Evolutionary conservation across 2,797 vertebrate genomes (phyloP).

Genomic region (Lagocephalus sceleratus): DNA sequence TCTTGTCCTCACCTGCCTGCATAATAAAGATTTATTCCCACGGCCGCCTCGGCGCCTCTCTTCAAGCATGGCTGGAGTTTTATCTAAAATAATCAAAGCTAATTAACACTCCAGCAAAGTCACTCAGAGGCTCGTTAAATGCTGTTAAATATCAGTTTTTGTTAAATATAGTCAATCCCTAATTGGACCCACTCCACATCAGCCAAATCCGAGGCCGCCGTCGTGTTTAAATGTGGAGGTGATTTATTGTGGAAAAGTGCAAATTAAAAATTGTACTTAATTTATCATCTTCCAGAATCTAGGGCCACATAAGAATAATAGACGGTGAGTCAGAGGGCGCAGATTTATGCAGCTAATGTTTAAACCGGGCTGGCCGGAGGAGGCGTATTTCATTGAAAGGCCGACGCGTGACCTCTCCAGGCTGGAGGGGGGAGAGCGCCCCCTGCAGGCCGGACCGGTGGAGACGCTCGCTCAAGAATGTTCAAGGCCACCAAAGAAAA

Average conservation of each 20-base stretch:
- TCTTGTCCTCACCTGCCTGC: slow-evolving; percentile 30
- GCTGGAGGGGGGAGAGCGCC: too few species aligned
- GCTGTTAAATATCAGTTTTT: slow-evolving; percentile 15
- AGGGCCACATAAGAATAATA: too few species aligned
- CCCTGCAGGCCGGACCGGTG: too few species aligned
- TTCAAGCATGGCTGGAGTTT: slow-evolving; percentile 54
- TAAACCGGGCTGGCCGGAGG: too few species aligned
- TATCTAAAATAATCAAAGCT: slow-evolving; percentile 51
- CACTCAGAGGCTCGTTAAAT: slow-evolving; percentile 33
- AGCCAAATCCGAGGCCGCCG: slow-evolving; percentile 21
- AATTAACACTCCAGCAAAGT: slow-evolving; percentile 52
- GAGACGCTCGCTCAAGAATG: too few species aligned
- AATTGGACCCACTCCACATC: slow-evolving; percentile 34
- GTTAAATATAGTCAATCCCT: slow-evolving; percentile 35
- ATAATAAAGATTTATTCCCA: slow-evolving; percentile 3
- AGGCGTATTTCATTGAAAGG: too few species aligned
- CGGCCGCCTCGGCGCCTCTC: slow-evolving; percentile 1
- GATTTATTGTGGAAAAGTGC: too few species aligned
- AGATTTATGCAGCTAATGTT: too few species aligned
- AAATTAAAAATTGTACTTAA: slow-evolving; percentile 18
- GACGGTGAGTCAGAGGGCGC: slow-evolving; percentile 7
- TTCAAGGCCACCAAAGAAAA: not conserved
- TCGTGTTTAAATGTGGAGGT: slow-evolving; percentile 21
- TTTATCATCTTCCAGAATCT: slow-evolving; percentile 15
- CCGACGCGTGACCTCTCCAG: too few species aligned